Evolutionary conservation across 2,797 vertebrate species (phyloP).

Genomic region (Sebastes trivittatus): DNA sequence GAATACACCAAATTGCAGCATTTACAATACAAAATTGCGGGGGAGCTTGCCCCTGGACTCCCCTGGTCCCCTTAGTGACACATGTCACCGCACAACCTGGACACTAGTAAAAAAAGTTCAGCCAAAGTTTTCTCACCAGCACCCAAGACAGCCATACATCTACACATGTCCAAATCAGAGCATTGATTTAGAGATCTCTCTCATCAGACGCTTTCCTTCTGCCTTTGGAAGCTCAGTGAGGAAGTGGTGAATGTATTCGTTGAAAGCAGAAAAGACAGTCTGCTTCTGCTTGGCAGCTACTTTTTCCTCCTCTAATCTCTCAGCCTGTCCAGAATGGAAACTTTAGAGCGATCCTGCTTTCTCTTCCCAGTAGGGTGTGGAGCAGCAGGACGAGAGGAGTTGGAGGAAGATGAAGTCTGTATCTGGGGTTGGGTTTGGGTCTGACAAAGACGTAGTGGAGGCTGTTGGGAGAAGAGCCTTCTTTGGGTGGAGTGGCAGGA

Average conservation of each 20-base stretch:
- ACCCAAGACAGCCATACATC: neutral
- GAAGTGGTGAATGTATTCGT: neutral
- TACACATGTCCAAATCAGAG: neutral
- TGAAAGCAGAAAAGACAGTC: neutral
- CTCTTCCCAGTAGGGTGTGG: neutral
- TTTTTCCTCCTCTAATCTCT: neutral
- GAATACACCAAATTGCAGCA: no score
- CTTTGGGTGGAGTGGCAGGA: neutral
- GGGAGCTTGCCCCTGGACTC: no score
- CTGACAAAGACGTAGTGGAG: neutral
- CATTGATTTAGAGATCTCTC: neutral
- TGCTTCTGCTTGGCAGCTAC: neutral
- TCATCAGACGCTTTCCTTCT: neutral
- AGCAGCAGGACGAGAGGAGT: neutral
- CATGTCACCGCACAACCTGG: no score
- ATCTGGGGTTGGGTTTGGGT: no score
- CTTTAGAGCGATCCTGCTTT: neutral
- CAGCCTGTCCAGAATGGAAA: neutral
- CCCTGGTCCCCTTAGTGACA: no score
- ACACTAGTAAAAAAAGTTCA: no score
- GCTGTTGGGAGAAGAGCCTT: neutral
- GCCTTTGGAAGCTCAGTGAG: neutral
- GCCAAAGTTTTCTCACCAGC: no score
- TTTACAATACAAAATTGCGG: no score
- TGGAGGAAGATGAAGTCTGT: neutral